Base-by-base conservation (phyloP, 2,113 vertebrate species). In the Ophiodon elongatus region DNA sequence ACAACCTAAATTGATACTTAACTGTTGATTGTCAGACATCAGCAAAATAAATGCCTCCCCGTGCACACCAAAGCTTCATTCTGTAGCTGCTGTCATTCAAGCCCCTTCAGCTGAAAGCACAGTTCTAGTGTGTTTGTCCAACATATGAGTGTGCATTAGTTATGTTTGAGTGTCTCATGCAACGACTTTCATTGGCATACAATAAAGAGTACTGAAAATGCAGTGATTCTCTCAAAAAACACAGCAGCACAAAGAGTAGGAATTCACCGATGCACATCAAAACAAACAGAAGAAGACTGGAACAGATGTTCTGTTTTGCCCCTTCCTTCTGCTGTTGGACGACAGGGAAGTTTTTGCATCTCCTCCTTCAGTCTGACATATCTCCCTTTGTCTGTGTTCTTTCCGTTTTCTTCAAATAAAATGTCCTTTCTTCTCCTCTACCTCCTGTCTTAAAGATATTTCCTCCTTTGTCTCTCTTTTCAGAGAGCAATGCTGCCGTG, bases 231-330 rank as follows among this genome's bases (percentile, higher is more conserved):
- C 50, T 65, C 37, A 65, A 41, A 78, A 74, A 65, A 43, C 14
- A 65, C 14, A 64, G 21, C 23, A 37, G 39, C 5, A 33, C 39
- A 29, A 45, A 23, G 15, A 35, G 4, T n/a, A 45, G 37, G 4
- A 60, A 45, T 37, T 76, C 31, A 67, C 43, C 35, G 25, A 1
- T 73, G 66, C 43, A 35, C 21, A 71, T 68, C 70, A 79, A 73
- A 66, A 78, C 33, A 59, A 41, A 62, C 47, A 62, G 23, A 66
- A 27, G 39, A 66, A 25, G 35, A 78, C 45, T 29, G 19, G 14
- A 72, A 43, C 64, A 82, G 43, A 47, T 70, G 64, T 70, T 74
- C 29, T 66, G 64, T 65, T 39, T 67, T 82, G 63, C 33, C 31
- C 29, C 64, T 73, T 83, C 54, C 21, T 62, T 80, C 13, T 56